A percentile compares a stretch with the other conserved stretches of the same genome.
These are phyloP conservation scores for Leptodactylus fallax DNA, from an alignment of 2,797 vertebrate genomes.

Conservation along the genomic window DNA sequence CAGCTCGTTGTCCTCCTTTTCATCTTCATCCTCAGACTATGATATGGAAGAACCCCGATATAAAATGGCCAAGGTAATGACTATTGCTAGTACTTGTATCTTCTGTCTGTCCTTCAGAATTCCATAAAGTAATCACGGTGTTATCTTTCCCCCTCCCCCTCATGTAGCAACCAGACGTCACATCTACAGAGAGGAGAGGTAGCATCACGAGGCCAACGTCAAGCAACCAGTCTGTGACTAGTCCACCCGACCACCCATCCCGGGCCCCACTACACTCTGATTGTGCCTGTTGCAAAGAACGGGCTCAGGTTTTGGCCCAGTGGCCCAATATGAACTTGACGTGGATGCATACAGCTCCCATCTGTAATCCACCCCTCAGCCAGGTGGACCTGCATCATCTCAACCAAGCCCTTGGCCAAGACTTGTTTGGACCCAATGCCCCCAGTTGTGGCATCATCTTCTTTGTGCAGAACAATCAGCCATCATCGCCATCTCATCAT, in stretches of 20 bases:
- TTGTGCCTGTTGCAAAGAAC: constrained; percentile 54
- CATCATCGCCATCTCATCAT: constrained; percentile 71
- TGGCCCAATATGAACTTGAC: constrained; percentile 81
- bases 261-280: constrained; percentile 49
- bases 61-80: constrained; percentile 67
- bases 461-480: constrained; percentile 79
- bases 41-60: constrained; percentile 56
- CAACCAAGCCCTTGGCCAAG: constrained; percentile 59
- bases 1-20: constrained; percentile 66
- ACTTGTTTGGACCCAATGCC: constrained; percentile 56
- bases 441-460: constrained; percentile 73
- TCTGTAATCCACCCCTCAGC: constrained; percentile 76
- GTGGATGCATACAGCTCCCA: constrained; percentile 84
- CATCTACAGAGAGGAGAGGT: background rate
- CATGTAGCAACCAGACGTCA: background rate
- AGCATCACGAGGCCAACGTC: background rate
- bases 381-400: constrained; percentile 50
- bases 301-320: constrained; percentile 66
- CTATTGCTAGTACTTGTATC: no score
- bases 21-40: constrained; percentile 62
- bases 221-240: background rate
- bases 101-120: no score
- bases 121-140: background rate
- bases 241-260: background rate
- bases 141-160: constrained; percentile 3